Evolutionary conservation across 2,797 vertebrate species (phyloP).

Genomic region (Chloroceryle inda): DNA sequence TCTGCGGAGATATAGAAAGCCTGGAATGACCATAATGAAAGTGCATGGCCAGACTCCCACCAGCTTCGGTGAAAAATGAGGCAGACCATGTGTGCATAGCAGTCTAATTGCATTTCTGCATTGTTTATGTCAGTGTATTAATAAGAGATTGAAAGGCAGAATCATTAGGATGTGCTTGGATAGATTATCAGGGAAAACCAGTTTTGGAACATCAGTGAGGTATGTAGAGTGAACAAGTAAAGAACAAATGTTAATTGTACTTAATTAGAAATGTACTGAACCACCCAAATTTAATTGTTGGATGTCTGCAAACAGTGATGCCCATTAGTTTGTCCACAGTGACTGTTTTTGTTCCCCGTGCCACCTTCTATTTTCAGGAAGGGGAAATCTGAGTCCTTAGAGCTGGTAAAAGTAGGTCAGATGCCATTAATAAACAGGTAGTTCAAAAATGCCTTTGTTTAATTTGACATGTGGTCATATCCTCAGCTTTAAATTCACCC

Average conservation of each 20-base stretch:
- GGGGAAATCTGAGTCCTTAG: conserved; percentile 9
- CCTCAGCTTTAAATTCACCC: neutral
- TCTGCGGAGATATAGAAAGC: neutral
- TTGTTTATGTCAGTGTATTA: conserved; percentile 68
- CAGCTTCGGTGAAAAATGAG: neutral
- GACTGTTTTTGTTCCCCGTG: conserved; percentile 44
- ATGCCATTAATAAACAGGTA: conserved; percentile 47
- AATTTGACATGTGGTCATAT: conserved; percentile 33
- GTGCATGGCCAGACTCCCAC: neutral
- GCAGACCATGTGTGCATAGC: conserved; percentile 4
- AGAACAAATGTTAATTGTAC: conserved; percentile 68
- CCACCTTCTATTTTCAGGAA: conserved; percentile 47
- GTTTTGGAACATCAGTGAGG: conserved; percentile 48
- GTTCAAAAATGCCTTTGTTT: conserved; percentile 56
- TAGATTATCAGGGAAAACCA: conserved; percentile 30
- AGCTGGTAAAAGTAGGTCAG: conserved; percentile 49
- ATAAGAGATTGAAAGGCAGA: conserved; percentile 45
- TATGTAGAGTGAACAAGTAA: conserved; percentile 65
- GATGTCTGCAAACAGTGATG: conserved; percentile 12
- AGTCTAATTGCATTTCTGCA: conserved; percentile 73
- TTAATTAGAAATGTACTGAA: conserved; percentile 77
- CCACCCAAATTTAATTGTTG: conserved; percentile 71
- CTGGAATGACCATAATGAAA: neutral
- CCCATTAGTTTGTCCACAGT: conserved; percentile 42
- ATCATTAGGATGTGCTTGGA: conserved; percentile 69